Evolutionary conservation across 1,140 invertebrate genomes (phyloP).

Genomic region (Littorina saxatilis): DNA sequence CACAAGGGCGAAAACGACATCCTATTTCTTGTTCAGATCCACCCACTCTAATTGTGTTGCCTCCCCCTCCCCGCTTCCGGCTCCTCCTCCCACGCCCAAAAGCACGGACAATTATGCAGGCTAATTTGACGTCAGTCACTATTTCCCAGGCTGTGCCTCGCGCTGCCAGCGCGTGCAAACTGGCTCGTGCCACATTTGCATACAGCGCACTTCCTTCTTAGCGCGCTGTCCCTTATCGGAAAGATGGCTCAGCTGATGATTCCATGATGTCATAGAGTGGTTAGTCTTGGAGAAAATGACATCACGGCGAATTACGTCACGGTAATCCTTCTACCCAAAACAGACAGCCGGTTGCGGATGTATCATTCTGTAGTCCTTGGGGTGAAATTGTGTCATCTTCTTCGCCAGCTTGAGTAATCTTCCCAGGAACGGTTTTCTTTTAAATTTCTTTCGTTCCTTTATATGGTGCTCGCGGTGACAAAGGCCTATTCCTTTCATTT

Average conservation of each 20-base stretch:
- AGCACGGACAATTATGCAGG: constrained; percentile 31
- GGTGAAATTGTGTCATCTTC: no score
- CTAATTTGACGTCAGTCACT: constrained; percentile 34
- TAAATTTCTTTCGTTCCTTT: no score
- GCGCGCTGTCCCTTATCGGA: neutral
- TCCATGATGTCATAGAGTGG: neutral
- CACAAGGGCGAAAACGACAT: no score
- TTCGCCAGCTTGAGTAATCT: no score
- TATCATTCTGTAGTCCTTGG: no score
- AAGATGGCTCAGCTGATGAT: neutral
- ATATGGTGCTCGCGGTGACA: no score
- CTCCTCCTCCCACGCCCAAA: neutral
- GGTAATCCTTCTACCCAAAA: no score
- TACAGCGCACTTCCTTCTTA: constrained; percentile 31
- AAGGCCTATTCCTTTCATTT: no score
- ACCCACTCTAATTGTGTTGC: neutral
- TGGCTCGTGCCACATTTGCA: constrained; percentile 32
- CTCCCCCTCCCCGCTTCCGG: neutral
- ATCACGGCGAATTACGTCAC: neutral
- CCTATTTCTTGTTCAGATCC: neutral
- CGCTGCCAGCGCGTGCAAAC: constrained; percentile 11
- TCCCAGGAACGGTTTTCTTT: no score
- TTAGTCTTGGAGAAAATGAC: neutral
- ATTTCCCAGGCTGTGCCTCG: constrained; percentile 13
- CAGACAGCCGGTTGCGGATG: no score